phyloP scores from a whole-genome alignment of 2,113 vertebrate genomes.

The Neogobius melanostomus region DNA sequence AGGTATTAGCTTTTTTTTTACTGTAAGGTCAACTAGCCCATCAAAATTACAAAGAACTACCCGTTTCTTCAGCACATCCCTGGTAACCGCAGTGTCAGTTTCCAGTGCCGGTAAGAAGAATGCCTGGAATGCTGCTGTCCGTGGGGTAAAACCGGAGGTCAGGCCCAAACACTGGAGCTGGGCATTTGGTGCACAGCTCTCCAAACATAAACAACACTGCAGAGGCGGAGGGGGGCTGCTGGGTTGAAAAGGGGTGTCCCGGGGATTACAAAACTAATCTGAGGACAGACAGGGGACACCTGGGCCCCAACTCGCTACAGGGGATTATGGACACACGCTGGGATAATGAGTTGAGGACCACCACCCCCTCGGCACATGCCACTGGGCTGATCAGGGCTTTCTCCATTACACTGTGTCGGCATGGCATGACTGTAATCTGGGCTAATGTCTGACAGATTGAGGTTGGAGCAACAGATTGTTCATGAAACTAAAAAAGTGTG shows the following conservation, averaged over 20 bases:
- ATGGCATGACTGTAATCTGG: not conserved
- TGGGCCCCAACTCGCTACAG: conserved; percentile 66
- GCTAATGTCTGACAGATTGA: conserved; percentile 7
- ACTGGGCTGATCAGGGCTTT: conserved; percentile 28
- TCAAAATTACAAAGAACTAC: not conserved
- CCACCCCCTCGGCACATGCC: conserved; percentile 19
- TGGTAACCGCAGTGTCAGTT: conserved; percentile 4
- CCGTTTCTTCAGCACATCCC: not conserved
- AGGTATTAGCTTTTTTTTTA: too few species aligned
- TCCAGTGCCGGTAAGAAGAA: conserved; percentile 17
- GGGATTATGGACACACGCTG: conserved; percentile 70
- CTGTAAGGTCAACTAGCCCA: not conserved
- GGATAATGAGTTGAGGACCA: conserved; percentile 64
- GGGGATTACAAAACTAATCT: conserved; percentile 78
- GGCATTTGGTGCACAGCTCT: conserved; percentile 58
- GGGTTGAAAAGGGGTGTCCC: conserved; percentile 45
- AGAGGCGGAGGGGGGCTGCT: conserved; percentile 35
- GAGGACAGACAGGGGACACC: conserved; percentile 76
- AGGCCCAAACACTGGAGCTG: conserved; percentile 38
- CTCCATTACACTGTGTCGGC: conserved; percentile 19
- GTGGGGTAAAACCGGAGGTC: conserved; percentile 13
- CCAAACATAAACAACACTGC: conserved; percentile 56
- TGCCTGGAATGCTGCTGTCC: conserved; percentile 37
- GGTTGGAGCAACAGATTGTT: not conserved
- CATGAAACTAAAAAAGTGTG: not conserved